These are phyloP conservation scores for Pterobdella sp. DNA, from an alignment of 2,888 invertebrate genomes.

Conservation along the genomic window DNA sequence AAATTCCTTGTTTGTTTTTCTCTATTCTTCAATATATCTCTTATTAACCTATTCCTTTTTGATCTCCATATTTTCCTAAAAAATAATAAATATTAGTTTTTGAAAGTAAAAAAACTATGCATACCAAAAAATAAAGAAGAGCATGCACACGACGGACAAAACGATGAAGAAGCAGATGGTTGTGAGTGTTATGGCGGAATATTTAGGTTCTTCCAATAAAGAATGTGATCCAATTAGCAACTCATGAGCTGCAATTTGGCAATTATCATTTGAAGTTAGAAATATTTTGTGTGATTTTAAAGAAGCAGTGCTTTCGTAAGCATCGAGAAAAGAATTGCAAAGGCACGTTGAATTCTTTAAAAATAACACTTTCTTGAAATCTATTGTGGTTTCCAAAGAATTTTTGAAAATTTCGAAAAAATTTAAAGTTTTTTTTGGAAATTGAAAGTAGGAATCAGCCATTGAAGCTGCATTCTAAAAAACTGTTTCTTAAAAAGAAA, in stretches of 20 bases:
- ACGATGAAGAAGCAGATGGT: neutral
- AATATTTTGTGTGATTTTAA: neutral
- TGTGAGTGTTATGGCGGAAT: neutral
- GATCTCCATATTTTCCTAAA: too few relatives aligned
- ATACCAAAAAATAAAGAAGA: too few relatives aligned
- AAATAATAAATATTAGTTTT: too few relatives aligned
- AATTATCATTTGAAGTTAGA: too few relatives aligned
- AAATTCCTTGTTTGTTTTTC: too few relatives aligned
- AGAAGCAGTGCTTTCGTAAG: neutral
- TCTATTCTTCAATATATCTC: too few relatives aligned
- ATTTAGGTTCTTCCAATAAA: neutral
- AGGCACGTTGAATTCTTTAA: neutral
- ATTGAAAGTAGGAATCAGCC: neutral
- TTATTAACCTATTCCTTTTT: too few relatives aligned
- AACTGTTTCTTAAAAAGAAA: neutral
- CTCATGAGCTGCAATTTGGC: neutral
- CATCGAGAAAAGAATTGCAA: neutral
- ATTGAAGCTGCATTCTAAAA: neutral
- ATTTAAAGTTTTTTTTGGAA: neutral
- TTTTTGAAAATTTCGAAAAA: neutral
- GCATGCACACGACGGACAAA: neutral
- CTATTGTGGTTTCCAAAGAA: neutral
- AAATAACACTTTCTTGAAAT: neutral
- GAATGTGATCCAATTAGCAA: neutral
- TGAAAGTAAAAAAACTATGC: too few relatives aligned